Evolutionary conservation across 2,888 invertebrate species (phyloP).

Genomic region (Isoperla grammatica): DNA sequence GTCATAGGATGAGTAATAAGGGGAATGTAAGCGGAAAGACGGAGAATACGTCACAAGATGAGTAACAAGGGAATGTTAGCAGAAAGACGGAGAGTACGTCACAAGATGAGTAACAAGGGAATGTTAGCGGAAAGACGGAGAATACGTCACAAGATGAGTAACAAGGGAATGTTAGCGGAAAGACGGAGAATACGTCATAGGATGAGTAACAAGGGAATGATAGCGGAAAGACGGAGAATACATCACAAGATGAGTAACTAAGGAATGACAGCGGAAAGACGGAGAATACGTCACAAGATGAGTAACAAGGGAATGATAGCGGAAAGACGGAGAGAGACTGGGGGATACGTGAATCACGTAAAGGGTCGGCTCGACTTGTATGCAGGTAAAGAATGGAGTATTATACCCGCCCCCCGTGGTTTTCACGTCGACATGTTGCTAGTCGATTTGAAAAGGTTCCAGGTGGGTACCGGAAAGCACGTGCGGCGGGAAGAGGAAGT

Average conservation of each 20-base stretch:
- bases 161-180: background rate
- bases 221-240: background rate
- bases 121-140: background rate
- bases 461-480: conserved; percentile 9
- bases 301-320: background rate
- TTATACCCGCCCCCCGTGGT: background rate
- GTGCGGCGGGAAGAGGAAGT: conserved; percentile 4
- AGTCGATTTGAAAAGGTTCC: conserved; percentile 6
- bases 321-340: background rate
- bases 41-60: background rate
- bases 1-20: background rate
- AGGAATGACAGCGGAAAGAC: background rate
- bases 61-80: background rate
- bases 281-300: too few relatives aligned
- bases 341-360: background rate
- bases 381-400: too few relatives aligned
- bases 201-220: background rate
- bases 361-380: too few relatives aligned
- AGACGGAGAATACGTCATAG: background rate
- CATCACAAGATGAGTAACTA: too few relatives aligned
- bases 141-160: too few relatives aligned
- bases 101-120: background rate
- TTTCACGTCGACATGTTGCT: background rate
- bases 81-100: background rate
- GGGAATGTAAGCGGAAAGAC: conserved; percentile 2